phyloP scores from a whole-genome alignment of 2,797 vertebrate genomes.

The Simalia tracyae region DNA sequence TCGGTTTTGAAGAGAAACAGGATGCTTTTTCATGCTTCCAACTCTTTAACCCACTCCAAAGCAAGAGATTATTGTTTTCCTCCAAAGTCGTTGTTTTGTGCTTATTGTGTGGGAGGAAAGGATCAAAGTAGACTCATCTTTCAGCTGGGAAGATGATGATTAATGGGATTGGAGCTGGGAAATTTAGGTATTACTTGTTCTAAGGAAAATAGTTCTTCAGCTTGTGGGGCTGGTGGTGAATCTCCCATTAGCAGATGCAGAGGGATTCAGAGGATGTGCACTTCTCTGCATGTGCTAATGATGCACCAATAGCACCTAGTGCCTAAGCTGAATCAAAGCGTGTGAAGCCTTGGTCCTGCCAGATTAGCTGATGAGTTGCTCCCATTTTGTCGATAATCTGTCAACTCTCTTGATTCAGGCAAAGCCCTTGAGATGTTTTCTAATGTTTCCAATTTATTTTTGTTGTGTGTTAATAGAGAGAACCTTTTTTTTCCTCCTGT shows the following conservation, averaged over 20 bases:
- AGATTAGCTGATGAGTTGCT: neutral
- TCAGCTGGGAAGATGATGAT: neutral
- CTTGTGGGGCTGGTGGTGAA: neutral
- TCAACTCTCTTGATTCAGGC: neutral
- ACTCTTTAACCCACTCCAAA: neutral
- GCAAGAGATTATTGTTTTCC: neutral
- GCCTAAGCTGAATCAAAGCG: neutral
- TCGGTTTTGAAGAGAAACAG: neutral
- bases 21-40: neutral
- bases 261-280: too few relatives aligned
- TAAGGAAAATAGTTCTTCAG: neutral
- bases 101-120: neutral
- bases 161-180: neutral
- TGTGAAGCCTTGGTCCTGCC: neutral
- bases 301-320: neutral
- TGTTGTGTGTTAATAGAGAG: neutral
- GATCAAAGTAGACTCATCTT: neutral
- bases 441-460: neutral
- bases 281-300: neutral
- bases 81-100: neutral
- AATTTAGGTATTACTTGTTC: neutral
- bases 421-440: neutral
- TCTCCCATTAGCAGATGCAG: too few relatives aligned
- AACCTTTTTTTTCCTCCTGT: neutral
- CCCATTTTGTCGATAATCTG: neutral